Conservation (phyloP, 2,797 vertebrate species). For the Thamnophis elegans region DNA sequence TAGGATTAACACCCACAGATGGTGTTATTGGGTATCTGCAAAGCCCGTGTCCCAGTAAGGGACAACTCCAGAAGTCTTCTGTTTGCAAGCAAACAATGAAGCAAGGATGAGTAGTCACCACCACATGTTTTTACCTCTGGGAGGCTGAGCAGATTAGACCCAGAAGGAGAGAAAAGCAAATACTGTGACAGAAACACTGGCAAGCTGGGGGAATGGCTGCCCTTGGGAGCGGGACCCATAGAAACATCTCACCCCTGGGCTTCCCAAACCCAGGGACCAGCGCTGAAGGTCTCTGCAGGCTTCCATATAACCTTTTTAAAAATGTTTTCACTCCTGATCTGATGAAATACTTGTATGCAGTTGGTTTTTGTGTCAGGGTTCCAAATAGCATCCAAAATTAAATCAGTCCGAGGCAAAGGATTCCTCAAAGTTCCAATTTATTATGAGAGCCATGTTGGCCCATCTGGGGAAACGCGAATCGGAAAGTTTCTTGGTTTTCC, state of each 20-base stretch:
- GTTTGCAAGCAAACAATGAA: background rate
- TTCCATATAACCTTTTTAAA: background rate
- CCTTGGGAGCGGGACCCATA: background rate
- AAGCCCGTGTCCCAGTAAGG: background rate
- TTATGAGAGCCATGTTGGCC: too few relatives aligned
- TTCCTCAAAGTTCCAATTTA: too few relatives aligned
- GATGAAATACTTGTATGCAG: background rate
- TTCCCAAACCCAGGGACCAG: background rate
- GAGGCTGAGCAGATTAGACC: background rate
- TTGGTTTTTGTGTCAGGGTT: background rate
- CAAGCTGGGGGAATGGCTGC: background rate
- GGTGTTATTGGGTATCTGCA: background rate
- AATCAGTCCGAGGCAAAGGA: too few relatives aligned
- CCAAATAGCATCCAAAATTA: too few relatives aligned
- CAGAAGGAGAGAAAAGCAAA: background rate
- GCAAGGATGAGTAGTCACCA: background rate
- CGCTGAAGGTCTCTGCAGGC: background rate
- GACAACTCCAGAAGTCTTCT: background rate
- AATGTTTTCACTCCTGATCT: background rate
- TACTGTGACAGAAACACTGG: background rate
- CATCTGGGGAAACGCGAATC: too few relatives aligned
- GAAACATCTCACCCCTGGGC: background rate
- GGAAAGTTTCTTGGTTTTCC: too few relatives aligned
- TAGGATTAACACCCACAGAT: background rate
- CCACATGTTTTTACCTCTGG: background rate